Base-by-base conservation (phyloP, 2,888 invertebrate genomes). In the Prionchulus punctatus region DNA sequence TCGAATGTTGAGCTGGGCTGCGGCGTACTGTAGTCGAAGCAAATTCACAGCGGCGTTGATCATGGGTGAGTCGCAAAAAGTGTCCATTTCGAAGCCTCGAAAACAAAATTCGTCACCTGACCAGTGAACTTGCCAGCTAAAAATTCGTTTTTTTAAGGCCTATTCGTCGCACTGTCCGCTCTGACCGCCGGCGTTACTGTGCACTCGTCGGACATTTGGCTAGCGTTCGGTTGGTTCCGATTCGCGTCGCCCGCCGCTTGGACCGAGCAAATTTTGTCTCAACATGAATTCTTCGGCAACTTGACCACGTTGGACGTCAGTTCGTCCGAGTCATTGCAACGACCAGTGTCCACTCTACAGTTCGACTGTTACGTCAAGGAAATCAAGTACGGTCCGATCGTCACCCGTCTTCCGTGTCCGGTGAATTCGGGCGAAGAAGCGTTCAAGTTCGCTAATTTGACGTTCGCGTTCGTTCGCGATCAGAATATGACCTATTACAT, bases 1-100 rank as follows among this genome's bases (percentile, higher is more conserved):
- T 15, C 56, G 61, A 3, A 57, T 62, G 28, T 12, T 52, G 15
- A 43, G 54, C 4, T 60, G 59, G 61, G 30, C 51, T n/a, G 43
- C 53, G 15, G 60, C 59, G 3, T 54, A 58, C 25, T 26, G 53
- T 2, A 30, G 42, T 21, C 42, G 58, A 3, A 36, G 28, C 23
- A 43, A 52, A 28, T 4, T 51, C 1, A 28, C 25, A 25, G 57
- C 53, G 15, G 53, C 28, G 12, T 7, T 23, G 21, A 18, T 12
- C 21, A 18, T 47, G 47, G 47, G 47, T 47, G 21, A 21, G 47
- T 23, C 7, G 7, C 36, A 36, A 36, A 36, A 36, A 36, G 7
- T 18, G 12, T n/a, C 3, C 31, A 30, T 18, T 52, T 31, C 7
- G 25, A 30, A 12, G 15, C 18, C n/a, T 21, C n/a, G n/a, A n/a